Conservation (phyloP, 2,888 invertebrate species). For the Cordylochernes scorpioides region DNA sequence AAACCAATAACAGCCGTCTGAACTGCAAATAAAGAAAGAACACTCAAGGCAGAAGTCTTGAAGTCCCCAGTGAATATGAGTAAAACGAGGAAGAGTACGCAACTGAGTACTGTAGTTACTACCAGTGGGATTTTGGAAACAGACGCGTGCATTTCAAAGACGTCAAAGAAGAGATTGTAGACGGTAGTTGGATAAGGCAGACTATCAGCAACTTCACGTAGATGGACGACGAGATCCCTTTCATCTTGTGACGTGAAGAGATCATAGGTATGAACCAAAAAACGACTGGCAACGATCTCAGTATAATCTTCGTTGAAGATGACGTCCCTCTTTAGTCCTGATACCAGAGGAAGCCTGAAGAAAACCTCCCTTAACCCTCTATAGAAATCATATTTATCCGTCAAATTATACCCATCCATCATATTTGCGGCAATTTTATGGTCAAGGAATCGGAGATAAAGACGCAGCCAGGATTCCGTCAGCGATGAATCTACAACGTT, state of each 20-base stretch:
- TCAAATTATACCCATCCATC: slow-evolving; percentile 39
- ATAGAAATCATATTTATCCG: slow-evolving; percentile 41
- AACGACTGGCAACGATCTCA: slow-evolving; percentile 50
- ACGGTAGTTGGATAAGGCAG: slow-evolving; percentile 60
- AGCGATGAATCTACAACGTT: slow-evolving; percentile 41
- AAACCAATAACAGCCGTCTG: slow-evolving; percentile 77
- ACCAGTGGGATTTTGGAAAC: slow-evolving; percentile 62
- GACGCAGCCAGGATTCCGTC: slow-evolving; percentile 64
- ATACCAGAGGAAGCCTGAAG: slow-evolving; percentile 7
- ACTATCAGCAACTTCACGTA: slow-evolving; percentile 44
- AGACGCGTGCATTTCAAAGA: slow-evolving; percentile 65
- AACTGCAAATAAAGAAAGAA: slow-evolving; percentile 73
- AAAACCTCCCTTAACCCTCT: slow-evolving; percentile 40
- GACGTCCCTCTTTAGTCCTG: slow-evolving; percentile 47
- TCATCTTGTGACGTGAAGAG: slow-evolving; percentile 67
- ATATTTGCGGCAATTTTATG: slow-evolving; percentile 34
- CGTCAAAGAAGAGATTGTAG: slow-evolving; percentile 78
- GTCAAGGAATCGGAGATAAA: slow-evolving; percentile 45
- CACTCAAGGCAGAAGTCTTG: slow-evolving; percentile 72
- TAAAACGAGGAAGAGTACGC: slow-evolving; percentile 75
- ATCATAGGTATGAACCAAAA: slow-evolving; percentile 59
- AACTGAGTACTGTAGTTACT: slow-evolving; percentile 60
- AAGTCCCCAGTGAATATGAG: slow-evolving; percentile 77
- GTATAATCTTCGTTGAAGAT: slow-evolving; percentile 45
- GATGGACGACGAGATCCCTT: slow-evolving; percentile 57